phyloP scores from a whole-genome alignment of 2,113 vertebrate species.

The Castor canadensis region DNA sequence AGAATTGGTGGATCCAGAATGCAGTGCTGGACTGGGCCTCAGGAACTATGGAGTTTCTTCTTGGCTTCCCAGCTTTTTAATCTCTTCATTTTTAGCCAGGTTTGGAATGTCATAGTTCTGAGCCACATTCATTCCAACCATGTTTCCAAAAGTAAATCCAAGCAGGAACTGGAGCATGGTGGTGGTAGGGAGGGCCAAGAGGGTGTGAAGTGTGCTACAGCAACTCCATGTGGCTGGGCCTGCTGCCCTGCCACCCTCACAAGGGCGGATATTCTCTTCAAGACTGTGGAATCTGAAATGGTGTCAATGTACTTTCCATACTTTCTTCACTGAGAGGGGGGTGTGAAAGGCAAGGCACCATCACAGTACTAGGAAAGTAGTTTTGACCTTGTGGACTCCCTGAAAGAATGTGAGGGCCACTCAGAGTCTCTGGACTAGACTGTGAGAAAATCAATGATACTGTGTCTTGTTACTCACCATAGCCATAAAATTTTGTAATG shows the following conservation, averaged over 20 bases:
- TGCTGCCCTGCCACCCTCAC: too few relatives aligned
- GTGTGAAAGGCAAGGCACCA: background rate
- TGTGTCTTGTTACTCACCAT: background rate
- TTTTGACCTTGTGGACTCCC: background rate
- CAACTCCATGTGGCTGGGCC: too few relatives aligned
- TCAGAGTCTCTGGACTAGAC: background rate
- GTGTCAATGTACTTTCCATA: background rate
- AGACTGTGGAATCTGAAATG: background rate
- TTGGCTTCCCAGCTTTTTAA: constrained; percentile 95
- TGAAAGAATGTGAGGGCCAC: background rate
- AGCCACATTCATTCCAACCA: too few relatives aligned
- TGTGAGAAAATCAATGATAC: background rate
- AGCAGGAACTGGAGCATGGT: too few relatives aligned
- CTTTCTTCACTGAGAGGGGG: background rate
- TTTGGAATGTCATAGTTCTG: too few relatives aligned
- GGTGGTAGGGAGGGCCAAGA: too few relatives aligned
- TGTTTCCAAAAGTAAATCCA: too few relatives aligned
- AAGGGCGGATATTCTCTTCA: background rate
- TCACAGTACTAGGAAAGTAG: background rate
- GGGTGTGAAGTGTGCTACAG: too few relatives aligned
- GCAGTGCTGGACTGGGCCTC: constrained; percentile 51
- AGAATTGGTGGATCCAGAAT: constrained; percentile 30
- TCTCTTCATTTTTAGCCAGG: constrained; percentile 94
- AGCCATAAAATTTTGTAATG: background rate
- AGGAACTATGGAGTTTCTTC: constrained; percentile 93